Conservation (phyloP, 2,113 vertebrate genomes). For the Hippocampus abdominalis region DNA sequence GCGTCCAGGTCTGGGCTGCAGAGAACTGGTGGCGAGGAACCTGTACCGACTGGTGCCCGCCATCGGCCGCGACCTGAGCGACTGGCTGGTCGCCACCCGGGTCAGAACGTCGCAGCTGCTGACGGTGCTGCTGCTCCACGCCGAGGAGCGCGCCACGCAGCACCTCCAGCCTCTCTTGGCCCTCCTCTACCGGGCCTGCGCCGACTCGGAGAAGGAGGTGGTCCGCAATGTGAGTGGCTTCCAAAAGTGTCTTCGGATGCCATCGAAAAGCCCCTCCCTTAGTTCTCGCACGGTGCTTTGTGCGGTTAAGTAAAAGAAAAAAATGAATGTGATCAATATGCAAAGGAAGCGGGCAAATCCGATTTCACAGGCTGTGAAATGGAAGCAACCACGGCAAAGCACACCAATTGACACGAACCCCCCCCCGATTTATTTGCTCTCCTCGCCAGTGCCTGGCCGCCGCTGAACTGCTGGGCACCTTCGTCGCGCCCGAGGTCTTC, state of each 20-base stretch:
- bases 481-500: constrained; percentile 83
- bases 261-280: no score
- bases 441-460: constrained; percentile 76
- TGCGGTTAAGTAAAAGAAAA: no score
- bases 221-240: constrained; percentile 77
- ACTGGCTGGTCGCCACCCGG: constrained; percentile 87
- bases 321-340: no score
- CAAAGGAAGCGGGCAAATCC: no score
- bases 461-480: constrained; percentile 81
- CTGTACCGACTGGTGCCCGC: constrained; percentile 85
- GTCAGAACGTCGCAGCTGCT: constrained; percentile 86
- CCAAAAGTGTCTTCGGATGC: no score
- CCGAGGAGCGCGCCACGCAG: constrained; percentile 87
- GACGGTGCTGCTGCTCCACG: constrained; percentile 78
- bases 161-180: constrained; percentile 84
- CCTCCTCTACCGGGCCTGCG: constrained; percentile 77
- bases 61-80: constrained; percentile 77
- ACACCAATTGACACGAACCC: constrained; percentile 35
- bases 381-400: no score
- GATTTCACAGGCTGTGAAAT: no score
- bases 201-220: constrained; percentile 76
- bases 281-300: no score
- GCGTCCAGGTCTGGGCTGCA: constrained; percentile 86
- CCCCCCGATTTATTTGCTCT: constrained; percentile 43
- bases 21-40: constrained; percentile 89